Evolutionary conservation across 2,797 vertebrate species (phyloP).

Genomic region (Acestrorhynchus altus): DNA sequence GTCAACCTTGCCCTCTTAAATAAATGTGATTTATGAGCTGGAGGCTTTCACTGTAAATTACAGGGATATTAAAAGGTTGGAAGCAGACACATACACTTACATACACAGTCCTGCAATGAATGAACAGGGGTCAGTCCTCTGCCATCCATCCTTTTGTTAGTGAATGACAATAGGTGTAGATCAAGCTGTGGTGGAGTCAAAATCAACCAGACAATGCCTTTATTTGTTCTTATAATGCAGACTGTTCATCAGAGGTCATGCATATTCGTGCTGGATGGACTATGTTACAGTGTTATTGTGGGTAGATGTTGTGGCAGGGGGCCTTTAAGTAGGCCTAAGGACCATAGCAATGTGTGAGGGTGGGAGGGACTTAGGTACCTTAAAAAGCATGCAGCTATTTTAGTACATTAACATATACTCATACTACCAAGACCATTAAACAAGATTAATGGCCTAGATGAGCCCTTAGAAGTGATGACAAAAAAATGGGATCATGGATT

Average conservation of each 20-base stretch:
- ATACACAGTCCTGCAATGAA: not conserved
- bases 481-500: too few species aligned
- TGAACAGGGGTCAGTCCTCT: not conserved
- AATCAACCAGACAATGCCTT: not conserved
- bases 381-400: too few species aligned
- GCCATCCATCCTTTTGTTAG: not conserved
- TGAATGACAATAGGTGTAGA: not conserved
- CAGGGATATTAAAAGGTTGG: not conserved
- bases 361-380: too few species aligned
- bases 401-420: too few species aligned
- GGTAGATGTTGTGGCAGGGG: too few species aligned
- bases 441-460: too few species aligned
- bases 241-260: not conserved
- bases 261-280: not conserved
- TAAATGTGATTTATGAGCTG: constrained; percentile 8
- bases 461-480: too few species aligned
- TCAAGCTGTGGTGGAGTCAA: not conserved
- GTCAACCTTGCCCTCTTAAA: constrained; percentile 8
- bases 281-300: not conserved
- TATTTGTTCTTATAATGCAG: not conserved
- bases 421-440: too few species aligned
- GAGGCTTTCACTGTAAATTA: not conserved
- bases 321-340: too few species aligned
- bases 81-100: not conserved
- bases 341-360: too few species aligned